Percentiles rank a stretch among this genome's conserved stretches.
These are phyloP conservation scores for Euschistus heros DNA, from an alignment of 1,140 invertebrate genomes.

Conservation along the genomic window DNA sequence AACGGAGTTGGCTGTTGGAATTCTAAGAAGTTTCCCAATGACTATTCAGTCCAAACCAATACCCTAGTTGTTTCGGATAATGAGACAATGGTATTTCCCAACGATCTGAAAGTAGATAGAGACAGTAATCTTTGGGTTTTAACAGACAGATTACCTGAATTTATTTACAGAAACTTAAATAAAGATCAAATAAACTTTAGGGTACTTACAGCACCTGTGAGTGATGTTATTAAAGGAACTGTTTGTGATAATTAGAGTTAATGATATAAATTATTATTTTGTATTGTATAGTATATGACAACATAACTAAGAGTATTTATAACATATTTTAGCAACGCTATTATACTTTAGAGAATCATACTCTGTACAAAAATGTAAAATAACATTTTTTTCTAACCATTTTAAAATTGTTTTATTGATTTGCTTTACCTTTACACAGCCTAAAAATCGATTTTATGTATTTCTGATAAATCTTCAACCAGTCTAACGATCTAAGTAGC, in stretches of 20 bases:
- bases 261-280: too few species aligned
- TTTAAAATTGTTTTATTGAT: too few species aligned
- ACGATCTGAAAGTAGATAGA: slow-evolving; percentile 62
- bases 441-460: too few species aligned
- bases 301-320: too few species aligned
- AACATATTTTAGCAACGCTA: too few species aligned
- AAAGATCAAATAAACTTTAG: slow-evolving; percentile 58
- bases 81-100: slow-evolving; percentile 61
- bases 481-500: too few species aligned
- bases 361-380: too few species aligned
- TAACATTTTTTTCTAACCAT: too few species aligned
- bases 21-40: slow-evolving; percentile 39
- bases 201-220: slow-evolving; percentile 50
- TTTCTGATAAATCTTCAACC: too few species aligned
- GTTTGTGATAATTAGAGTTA: slow-evolving; percentile 39
- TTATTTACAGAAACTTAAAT: slow-evolving; percentile 55
- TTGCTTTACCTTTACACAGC: too few species aligned
- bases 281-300: too few species aligned
- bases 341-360: too few species aligned
- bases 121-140: slow-evolving; percentile 61
- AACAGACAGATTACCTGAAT: slow-evolving; percentile 56
- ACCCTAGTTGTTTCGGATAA: slow-evolving; percentile 56
- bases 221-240: slow-evolving; percentile 55
- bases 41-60: slow-evolving; percentile 29
- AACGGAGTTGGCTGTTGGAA: slow-evolving; percentile 70